These are phyloP conservation scores for Musca domestica DNA, from an alignment of 1,140 invertebrate genomes.

Conservation along the genomic window DNA sequence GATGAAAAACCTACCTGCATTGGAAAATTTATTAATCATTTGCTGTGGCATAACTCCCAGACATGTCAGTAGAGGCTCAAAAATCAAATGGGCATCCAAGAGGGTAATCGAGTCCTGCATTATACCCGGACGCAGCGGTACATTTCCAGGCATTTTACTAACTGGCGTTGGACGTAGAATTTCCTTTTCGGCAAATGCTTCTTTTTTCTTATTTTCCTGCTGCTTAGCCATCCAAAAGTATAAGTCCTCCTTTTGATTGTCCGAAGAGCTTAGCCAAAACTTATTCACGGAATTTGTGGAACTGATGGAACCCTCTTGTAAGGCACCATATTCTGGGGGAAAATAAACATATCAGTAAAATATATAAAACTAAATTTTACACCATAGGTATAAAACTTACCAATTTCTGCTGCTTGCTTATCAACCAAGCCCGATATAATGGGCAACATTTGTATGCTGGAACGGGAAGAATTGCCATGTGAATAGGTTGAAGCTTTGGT, in stretches of 20 bases:
- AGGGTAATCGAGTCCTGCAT: conserved; percentile 80
- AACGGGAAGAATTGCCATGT: conserved; percentile 53
- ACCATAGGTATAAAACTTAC: too few relatives aligned
- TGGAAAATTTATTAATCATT: conserved; percentile 62
- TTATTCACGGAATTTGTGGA: conserved; percentile 57
- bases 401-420: conserved; percentile 50
- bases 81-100: conserved; percentile 89
- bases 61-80: conserved; percentile 80
- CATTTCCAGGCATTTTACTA: conserved; percentile 36
- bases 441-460: conserved; percentile 54
- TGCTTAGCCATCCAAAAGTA: conserved; percentile 96
- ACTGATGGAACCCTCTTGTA: conserved; percentile 67
- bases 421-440: conserved; percentile 53
- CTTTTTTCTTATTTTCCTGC: conserved; percentile 64
- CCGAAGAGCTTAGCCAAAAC: conserved; percentile 53
- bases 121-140: conserved; percentile 53
- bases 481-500: conserved; percentile 50
- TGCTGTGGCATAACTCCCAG: conserved; percentile 85
- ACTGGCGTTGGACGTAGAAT: conserved; percentile 33
- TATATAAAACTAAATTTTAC: conserved; percentile 19
- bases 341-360: not conserved
- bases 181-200: conserved; percentile 37
- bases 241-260: conserved; percentile 72
- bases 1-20: conserved; percentile 33
- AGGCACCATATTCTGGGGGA: conserved; percentile 65